Percentiles rank a stretch among this genome's conserved stretches.
These are phyloP conservation scores for Cenopis cana DNA, from an alignment of 2,888 invertebrate genomes.

Conservation along the genomic window DNA sequence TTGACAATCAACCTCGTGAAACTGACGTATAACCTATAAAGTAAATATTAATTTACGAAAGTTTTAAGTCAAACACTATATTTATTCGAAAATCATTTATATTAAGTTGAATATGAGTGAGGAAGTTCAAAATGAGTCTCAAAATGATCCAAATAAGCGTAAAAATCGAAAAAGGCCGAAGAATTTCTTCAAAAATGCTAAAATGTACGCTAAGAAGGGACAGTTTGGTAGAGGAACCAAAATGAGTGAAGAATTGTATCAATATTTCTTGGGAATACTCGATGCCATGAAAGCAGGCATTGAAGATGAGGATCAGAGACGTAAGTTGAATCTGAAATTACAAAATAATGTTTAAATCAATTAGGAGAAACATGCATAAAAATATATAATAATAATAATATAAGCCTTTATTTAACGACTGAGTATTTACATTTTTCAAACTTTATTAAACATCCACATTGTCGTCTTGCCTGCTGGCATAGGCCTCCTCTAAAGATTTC, in stretches of 20 bases:
- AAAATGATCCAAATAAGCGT: constrained; percentile 63
- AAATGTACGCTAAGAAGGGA: constrained; percentile 91
- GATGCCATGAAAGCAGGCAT: constrained; percentile 89
- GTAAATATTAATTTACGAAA: neutral
- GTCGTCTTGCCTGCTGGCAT: too few relatives aligned
- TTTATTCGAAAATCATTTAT: constrained; percentile 1
- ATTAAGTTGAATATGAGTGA: constrained; percentile 62
- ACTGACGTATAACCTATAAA: constrained; percentile 39
- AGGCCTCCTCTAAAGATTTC: too few relatives aligned
- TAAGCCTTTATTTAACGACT: too few relatives aligned
- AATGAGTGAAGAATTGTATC: constrained; percentile 89
- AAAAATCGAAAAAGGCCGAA: constrained; percentile 86
- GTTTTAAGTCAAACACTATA: neutral
- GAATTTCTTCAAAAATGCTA: constrained; percentile 88
- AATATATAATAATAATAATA: too few relatives aligned
- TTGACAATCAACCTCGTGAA: constrained; percentile 24
- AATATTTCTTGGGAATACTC: constrained; percentile 91
- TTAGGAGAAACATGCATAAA: neutral
- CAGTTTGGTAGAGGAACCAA: constrained; percentile 89
- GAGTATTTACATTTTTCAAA: too few relatives aligned
- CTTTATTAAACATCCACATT: too few relatives aligned
- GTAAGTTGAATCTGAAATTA: constrained; percentile 68
- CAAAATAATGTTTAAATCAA: constrained; percentile 27
- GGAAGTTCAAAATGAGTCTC: constrained; percentile 49
- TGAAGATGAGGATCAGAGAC: constrained; percentile 88